Evolutionary conservation across 2,888 invertebrate species (phyloP).

Genomic region (Poecilobothrus nobilitatus): DNA sequence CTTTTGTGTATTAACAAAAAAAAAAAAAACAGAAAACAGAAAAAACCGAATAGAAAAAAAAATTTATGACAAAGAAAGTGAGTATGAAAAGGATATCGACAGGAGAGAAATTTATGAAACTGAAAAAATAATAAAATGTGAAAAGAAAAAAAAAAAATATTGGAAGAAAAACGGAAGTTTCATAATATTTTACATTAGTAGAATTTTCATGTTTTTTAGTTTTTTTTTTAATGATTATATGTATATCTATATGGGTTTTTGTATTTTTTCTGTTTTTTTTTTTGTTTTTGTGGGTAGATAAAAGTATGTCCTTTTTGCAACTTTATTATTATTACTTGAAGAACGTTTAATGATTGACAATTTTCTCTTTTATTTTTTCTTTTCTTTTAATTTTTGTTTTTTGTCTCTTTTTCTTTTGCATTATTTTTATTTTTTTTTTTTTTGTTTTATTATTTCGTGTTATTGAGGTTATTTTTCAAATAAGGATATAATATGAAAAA

Average conservation of each 20-base stretch:
- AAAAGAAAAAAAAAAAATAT: not conserved
- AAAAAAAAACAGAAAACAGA: not conserved
- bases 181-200: not conserved
- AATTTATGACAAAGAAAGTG: not conserved
- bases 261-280: too few relatives aligned
- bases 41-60: not conserved
- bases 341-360: constrained; percentile 5
- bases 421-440: not conserved
- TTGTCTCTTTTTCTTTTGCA: not conserved
- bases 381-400: not conserved
- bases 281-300: not conserved
- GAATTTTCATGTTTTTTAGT: not conserved
- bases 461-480: not conserved
- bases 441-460: not conserved
- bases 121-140: not conserved
- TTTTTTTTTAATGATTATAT: not conserved
- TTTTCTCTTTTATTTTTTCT: not conserved
- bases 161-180: not conserved
- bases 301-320: constrained; percentile 4
- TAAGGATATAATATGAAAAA: not conserved
- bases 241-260: not conserved
- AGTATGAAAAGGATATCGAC: not conserved
- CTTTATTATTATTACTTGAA: constrained; percentile 6
- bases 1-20: not conserved
- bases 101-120: constrained; percentile 3